Conservation (phyloP, 1,140 invertebrate genomes). For the Dolichoris vasculosae region DNA sequence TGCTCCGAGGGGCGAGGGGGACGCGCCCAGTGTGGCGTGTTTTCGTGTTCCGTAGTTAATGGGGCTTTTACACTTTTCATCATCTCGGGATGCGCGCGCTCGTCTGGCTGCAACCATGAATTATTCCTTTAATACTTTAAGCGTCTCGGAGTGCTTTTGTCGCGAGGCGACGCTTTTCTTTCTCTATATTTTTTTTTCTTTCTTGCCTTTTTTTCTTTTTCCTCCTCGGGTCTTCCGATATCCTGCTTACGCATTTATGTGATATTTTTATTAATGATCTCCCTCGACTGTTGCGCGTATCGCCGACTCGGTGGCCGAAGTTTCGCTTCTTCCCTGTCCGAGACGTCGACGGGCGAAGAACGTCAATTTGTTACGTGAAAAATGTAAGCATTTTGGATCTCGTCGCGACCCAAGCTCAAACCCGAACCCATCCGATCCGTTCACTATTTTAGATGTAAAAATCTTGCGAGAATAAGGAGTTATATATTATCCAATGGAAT, state of each 20-base stretch:
- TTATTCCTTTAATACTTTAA: conserved; percentile 39
- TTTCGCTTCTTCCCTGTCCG: background rate
- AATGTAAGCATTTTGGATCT: conserved; percentile 7
- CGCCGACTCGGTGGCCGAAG: background rate
- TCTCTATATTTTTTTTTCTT: too few relatives aligned
- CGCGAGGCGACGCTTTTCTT: background rate
- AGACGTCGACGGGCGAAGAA: background rate
- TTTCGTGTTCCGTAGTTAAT: conserved; percentile 29
- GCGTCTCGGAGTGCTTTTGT: conserved; percentile 17
- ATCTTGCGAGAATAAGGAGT: background rate
- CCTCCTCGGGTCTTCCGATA: background rate
- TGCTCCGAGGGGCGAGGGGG: background rate
- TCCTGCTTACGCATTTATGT: conserved; percentile 31
- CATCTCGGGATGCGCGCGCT: background rate
- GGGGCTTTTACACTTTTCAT: conserved; percentile 40
- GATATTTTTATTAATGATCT: conserved; percentile 42
- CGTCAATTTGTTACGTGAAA: conserved; percentile 8
- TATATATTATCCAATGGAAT: background rate
- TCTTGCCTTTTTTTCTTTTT: background rate
- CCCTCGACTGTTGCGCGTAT: background rate
- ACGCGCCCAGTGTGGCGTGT: background rate
- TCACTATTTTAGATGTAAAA: background rate
- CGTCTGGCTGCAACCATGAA: conserved; percentile 24
- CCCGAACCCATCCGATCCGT: too few relatives aligned
- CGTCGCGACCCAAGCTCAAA: too few relatives aligned